These are phyloP conservation scores for Apteryx mantelli DNA, from an alignment of 2,113 vertebrate genomes.

Conservation along the genomic window DNA sequence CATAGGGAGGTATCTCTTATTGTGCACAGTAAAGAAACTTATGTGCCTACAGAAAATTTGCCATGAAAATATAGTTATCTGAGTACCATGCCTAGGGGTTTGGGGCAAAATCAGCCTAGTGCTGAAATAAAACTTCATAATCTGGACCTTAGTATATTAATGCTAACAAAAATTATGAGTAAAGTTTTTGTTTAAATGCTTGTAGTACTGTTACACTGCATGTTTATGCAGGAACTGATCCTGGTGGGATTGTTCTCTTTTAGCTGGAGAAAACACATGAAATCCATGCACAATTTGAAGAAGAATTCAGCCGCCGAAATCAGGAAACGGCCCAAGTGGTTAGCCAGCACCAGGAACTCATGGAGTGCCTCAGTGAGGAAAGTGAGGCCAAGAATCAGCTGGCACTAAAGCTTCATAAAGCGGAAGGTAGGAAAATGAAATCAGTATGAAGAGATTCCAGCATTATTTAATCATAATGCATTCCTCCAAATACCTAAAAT, in stretches of 20 bases:
- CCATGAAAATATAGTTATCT: not conserved
- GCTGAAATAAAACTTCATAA: not conserved
- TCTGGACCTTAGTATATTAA: not conserved
- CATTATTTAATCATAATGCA: not conserved
- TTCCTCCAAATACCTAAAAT: not conserved
- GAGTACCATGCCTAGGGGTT: not conserved
- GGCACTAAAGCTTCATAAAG: conserved; percentile 87
- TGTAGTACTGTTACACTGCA: not conserved
- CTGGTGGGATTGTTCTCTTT: not conserved
- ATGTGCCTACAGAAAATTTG: not conserved
- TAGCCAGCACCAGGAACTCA: conserved; percentile 82
- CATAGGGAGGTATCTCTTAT: not conserved
- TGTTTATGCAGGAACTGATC: not conserved
- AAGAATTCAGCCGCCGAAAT: conserved; percentile 81
- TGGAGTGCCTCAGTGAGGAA: conserved; percentile 84
- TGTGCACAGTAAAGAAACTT: not conserved
- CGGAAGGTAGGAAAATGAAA: conserved; percentile 81
- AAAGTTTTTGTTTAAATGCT: not conserved
- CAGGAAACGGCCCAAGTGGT: conserved; percentile 81
- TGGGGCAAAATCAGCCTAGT: not conserved
- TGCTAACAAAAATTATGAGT: not conserved
- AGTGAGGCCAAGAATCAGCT: conserved; percentile 80
- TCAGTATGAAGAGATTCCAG: not conserved
- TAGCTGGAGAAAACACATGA: conserved; percentile 87
- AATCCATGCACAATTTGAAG: conserved; percentile 81